Evolutionary conservation across 2,888 invertebrate genomes (phyloP).

Genomic region (Synanthedon vespiformis): DNA sequence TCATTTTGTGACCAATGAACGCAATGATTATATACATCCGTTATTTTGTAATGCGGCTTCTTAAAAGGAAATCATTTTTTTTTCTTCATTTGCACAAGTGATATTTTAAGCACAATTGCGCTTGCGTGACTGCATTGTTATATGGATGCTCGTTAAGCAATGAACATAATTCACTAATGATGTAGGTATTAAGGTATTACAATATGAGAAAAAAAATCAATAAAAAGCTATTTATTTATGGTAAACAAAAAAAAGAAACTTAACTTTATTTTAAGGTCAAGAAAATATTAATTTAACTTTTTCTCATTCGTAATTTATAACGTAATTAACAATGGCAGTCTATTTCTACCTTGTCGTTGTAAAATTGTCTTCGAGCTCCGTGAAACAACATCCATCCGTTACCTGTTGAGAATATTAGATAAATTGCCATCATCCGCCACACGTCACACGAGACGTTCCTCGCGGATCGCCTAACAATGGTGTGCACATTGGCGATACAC

Average conservation of each 20-base stretch:
- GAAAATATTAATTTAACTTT: too few relatives aligned
- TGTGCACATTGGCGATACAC: neutral
- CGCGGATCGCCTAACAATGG: neutral
- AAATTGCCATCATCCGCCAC: conserved; percentile 21
- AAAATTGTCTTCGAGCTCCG: neutral
- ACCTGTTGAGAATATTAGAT: conserved; percentile 14
- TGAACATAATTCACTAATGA: too few relatives aligned
- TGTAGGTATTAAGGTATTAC: too few relatives aligned
- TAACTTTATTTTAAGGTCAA: too few relatives aligned
- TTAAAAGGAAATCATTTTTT: neutral
- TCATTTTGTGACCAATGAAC: neutral
- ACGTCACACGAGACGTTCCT: conserved; percentile 1
- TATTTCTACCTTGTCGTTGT: neutral
- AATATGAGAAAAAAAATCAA: too few relatives aligned
- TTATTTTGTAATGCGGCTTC: neutral
- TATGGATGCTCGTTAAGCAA: too few relatives aligned
- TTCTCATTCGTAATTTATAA: too few relatives aligned
- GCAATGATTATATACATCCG: neutral
- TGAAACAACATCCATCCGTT: conserved; percentile 13
- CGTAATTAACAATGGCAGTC: neutral
- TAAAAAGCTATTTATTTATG: too few relatives aligned
- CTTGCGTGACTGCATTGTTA: neutral
- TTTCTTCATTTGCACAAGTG: neutral
- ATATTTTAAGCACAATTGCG: neutral
- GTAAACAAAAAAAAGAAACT: too few relatives aligned